These are phyloP conservation scores for Pantelozetes paolii DNA, from an alignment of 2,888 invertebrate species.

Conservation along the genomic window DNA sequence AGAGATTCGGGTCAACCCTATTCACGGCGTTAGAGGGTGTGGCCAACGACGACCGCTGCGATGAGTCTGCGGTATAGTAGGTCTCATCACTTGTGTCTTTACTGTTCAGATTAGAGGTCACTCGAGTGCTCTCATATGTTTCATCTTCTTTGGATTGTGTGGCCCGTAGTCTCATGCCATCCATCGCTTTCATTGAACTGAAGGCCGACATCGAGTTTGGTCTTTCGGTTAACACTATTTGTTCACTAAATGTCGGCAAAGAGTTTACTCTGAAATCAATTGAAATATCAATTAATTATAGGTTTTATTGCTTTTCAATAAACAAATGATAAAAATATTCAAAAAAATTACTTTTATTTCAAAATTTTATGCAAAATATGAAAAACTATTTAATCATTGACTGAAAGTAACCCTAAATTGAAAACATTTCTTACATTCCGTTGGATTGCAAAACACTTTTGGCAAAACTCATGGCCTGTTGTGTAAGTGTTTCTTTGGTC, in stretches of 20 bases:
- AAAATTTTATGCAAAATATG: constrained; percentile 6
- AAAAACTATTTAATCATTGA: too few species aligned
- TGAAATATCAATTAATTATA: too few species aligned
- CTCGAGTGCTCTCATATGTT: neutral
- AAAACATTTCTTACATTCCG: neutral
- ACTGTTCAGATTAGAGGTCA: neutral
- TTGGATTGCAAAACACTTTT: neutral
- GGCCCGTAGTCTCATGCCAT: neutral
- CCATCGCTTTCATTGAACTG: neutral
- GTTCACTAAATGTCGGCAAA: constrained; percentile 7
- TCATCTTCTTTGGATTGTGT: neutral
- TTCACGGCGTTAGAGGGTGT: neutral
- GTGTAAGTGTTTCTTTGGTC: neutral
- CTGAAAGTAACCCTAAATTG: constrained; percentile 25
- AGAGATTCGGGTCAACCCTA: neutral
- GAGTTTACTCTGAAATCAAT: constrained; percentile 13
- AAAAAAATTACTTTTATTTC: too few species aligned
- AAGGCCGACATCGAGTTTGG: neutral
- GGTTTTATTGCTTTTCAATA: too few species aligned
- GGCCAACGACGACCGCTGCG: neutral
- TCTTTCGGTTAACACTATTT: neutral
- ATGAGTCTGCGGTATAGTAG: neutral
- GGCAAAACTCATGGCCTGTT: neutral
- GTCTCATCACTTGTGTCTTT: constrained; percentile 11
- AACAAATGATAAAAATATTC: too few species aligned